A percentile compares a stretch with the other conserved stretches of the same genome.
Evolutionary conservation across 2,797 vertebrate species (phyloP).

Genomic region (Graptemys geographica): DNA sequence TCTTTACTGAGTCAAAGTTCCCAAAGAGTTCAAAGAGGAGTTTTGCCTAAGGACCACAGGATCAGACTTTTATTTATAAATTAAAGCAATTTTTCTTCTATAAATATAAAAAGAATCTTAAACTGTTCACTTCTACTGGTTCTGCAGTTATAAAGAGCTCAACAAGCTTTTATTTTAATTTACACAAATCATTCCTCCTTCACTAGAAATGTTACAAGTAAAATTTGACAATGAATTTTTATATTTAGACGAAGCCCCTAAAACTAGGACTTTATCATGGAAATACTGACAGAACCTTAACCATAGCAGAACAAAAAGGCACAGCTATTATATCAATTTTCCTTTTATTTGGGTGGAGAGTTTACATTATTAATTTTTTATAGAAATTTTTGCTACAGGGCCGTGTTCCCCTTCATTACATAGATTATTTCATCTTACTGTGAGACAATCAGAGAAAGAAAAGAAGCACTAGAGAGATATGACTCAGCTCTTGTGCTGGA

Average conservation of each 20-base stretch:
- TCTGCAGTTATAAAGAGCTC: not conserved
- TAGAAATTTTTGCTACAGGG: not conserved
- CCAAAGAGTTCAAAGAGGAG: not conserved
- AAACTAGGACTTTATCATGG: not conserved
- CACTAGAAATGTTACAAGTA: not conserved
- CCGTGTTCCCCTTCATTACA: not conserved
- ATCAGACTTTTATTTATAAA: not conserved
- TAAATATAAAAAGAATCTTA: not conserved
- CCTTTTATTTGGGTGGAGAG: not conserved
- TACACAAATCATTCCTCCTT: not conserved
- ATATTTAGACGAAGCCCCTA: not conserved
- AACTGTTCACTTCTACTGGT: not conserved
- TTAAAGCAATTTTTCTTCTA: not conserved
- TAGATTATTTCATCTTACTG: not conserved
- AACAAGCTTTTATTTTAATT: not conserved
- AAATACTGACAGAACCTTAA: not conserved
- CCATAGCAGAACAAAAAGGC: not conserved
- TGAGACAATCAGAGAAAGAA: not conserved
- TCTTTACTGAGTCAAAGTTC: too few relatives aligned
- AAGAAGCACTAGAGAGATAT: not conserved
- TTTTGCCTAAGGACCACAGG: not conserved
- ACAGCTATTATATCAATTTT: not conserved
- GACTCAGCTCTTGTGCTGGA: not conserved
- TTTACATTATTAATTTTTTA: not conserved
- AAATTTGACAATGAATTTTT: not conserved